Evolutionary conservation across 1,140 invertebrate species (phyloP).

Genomic region (Chrysomallon squamiferum): DNA sequence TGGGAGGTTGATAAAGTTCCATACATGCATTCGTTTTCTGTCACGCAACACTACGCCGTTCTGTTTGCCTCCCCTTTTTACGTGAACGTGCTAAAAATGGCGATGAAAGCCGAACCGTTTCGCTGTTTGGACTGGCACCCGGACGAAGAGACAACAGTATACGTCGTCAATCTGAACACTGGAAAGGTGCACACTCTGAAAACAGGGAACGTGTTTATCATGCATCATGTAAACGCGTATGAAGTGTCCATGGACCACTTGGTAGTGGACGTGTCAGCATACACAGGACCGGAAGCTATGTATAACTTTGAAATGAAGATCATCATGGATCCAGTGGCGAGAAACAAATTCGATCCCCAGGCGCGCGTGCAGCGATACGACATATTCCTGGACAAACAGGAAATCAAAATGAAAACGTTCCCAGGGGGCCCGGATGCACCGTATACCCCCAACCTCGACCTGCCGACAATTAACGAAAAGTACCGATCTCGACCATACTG

Average conservation of each 20-base stretch:
- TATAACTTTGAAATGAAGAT: constrained; percentile 32
- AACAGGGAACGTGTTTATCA: constrained; percentile 41
- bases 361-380: constrained; percentile 34
- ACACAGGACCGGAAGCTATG: constrained; percentile 36
- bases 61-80: constrained; percentile 49
- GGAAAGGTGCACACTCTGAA: constrained; percentile 31
- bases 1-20: constrained; percentile 43
- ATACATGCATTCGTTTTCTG: constrained; percentile 58
- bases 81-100: constrained; percentile 39
- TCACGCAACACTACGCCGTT: constrained; percentile 44
- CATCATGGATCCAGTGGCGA: constrained; percentile 21
- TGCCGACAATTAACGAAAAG: constrained; percentile 54
- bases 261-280: constrained; percentile 47
- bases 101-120: constrained; percentile 33
- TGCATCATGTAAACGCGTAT: constrained; percentile 57
- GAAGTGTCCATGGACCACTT: constrained; percentile 32
- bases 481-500: constrained; percentile 46
- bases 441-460: constrained; percentile 39
- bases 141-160: constrained; percentile 29
- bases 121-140: constrained; percentile 42
- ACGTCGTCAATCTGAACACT: constrained; percentile 38
- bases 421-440: constrained; percentile 2
- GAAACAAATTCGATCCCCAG: constrained; percentile 32
- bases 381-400: constrained; percentile 28
- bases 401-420: constrained; percentile 16